Percentiles rank a stretch among this genome's conserved stretches.
Evolutionary conservation across 2,888 invertebrate genomes (phyloP).

Genomic region (Meteorus colon): DNA sequence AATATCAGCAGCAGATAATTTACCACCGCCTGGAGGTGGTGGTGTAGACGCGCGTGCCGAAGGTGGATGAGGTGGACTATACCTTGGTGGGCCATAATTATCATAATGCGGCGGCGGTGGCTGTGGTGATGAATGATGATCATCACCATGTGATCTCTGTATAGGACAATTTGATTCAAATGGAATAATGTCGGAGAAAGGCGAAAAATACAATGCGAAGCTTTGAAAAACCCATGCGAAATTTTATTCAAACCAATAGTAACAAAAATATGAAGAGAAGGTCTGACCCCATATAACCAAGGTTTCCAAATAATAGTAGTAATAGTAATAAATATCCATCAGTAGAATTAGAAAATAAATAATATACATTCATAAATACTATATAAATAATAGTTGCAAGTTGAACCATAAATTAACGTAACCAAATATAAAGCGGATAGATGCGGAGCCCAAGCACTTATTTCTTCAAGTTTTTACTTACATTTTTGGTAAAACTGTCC

Average conservation of each 20-base stretch:
- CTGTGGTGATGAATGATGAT: constrained; percentile 47
- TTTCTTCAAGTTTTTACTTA: constrained; percentile 56
- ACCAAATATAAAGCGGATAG: background rate
- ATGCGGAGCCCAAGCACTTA: background rate
- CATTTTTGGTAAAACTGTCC: constrained; percentile 65
- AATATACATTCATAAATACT: background rate
- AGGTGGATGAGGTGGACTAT: constrained; percentile 48
- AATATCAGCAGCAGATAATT: constrained; percentile 69
- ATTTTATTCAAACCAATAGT: background rate
- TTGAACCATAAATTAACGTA: constrained; percentile 8
- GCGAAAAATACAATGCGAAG: background rate
- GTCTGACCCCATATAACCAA: background rate
- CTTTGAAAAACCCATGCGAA: background rate
- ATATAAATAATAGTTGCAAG: background rate
- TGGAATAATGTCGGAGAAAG: background rate
- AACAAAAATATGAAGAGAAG: background rate
- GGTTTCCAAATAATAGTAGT: background rate
- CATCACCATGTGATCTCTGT: constrained; percentile 58
- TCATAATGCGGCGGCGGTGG: constrained; percentile 52
- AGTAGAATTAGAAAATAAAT: background rate
- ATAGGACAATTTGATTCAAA: constrained; percentile 29
- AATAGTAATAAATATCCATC: constrained; percentile 1
- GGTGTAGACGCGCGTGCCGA: constrained; percentile 54
- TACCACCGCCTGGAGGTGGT: constrained; percentile 58
- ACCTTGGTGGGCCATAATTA: constrained; percentile 46